Evolutionary conservation across 2,888 invertebrate genomes (phyloP).

Genomic region (Spisula subtruncata): DNA sequence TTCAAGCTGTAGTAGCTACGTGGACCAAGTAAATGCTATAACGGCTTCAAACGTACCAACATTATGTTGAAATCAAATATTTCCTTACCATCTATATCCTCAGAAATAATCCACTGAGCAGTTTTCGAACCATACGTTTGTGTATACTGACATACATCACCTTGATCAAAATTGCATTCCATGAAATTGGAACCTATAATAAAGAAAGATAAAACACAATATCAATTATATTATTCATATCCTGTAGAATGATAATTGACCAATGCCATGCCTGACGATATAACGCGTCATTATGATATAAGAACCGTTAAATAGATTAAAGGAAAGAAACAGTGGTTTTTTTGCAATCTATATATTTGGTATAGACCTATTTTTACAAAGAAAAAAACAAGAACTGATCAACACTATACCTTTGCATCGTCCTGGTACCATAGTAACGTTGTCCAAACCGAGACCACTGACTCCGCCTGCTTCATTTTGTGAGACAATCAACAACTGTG

Average conservation of each 20-base stretch:
- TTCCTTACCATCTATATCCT: neutral
- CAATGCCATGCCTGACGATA: too few relatives aligned
- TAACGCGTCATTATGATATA: too few relatives aligned
- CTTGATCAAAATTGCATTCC: slow-evolving; percentile 54
- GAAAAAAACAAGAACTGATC: too few relatives aligned
- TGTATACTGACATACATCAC: slow-evolving; percentile 39
- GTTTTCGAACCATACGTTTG: neutral
- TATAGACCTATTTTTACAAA: too few relatives aligned
- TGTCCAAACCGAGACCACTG: slow-evolving; percentile 59
- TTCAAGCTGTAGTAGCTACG: too few relatives aligned
- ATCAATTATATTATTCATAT: too few relatives aligned
- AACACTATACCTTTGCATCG: slow-evolving; percentile 57
- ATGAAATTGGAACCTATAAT: slow-evolving; percentile 35
- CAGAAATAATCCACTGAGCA: neutral
- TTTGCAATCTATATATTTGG: too few relatives aligned
- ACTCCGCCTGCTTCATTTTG: slow-evolving; percentile 42
- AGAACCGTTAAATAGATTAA: too few relatives aligned
- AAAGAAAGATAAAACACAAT: neutral
- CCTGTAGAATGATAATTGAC: too few relatives aligned
- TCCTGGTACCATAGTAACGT: slow-evolving; percentile 38
- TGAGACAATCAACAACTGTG: slow-evolving; percentile 54
- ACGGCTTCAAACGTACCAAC: too few relatives aligned
- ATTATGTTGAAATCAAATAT: neutral
- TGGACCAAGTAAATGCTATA: too few relatives aligned
- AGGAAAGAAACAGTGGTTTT: too few relatives aligned